Evolutionary conservation across 2,888 invertebrate genomes (phyloP).

Genomic region (Lithophane ornitopus): DNA sequence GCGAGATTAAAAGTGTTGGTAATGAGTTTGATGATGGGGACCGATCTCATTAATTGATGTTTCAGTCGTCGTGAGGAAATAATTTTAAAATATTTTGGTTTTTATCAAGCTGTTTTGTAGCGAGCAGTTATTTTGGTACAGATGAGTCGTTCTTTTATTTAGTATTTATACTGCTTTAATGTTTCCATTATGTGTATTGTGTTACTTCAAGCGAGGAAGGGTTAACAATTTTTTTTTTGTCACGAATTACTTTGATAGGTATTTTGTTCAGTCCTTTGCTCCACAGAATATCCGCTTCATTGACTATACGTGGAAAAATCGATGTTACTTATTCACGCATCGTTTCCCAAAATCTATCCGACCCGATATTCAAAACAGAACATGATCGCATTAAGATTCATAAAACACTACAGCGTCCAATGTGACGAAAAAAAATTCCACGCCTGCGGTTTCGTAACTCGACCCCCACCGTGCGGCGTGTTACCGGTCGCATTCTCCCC

Average conservation of each 20-base stretch:
- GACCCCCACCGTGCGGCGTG: slow-evolving; percentile 13
- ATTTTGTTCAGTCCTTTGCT: not conserved
- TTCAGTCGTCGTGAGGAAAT: slow-evolving; percentile 19
- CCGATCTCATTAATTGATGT: slow-evolving; percentile 54
- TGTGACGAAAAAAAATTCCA: slow-evolving; percentile 58
- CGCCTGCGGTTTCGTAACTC: slow-evolving; percentile 40
- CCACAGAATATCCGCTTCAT: not conserved
- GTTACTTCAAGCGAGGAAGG: not conserved
- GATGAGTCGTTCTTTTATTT: not conserved
- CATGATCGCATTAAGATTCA: slow-evolving; percentile 45
- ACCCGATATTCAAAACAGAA: slow-evolving; percentile 51
- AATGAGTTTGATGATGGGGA: slow-evolving; percentile 61
- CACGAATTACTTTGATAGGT: not conserved
- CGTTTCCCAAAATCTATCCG: slow-evolving; percentile 32
- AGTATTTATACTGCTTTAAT: not conserved
- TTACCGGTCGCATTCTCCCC: slow-evolving; percentile 48
- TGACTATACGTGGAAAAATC: not conserved
- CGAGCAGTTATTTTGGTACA: slow-evolving; percentile 3
- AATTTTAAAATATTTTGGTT: slow-evolving; percentile 19
- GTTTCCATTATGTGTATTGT: not conserved
- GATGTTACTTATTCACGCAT: not conserved
- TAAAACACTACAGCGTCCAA: slow-evolving; percentile 50
- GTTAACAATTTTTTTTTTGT: not conserved
- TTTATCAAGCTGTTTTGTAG: slow-evolving; percentile 30
- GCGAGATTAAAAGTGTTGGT: slow-evolving; percentile 66